phyloP scores from a whole-genome alignment of 2,888 invertebrate species.

The Apantesis nais region DNA sequence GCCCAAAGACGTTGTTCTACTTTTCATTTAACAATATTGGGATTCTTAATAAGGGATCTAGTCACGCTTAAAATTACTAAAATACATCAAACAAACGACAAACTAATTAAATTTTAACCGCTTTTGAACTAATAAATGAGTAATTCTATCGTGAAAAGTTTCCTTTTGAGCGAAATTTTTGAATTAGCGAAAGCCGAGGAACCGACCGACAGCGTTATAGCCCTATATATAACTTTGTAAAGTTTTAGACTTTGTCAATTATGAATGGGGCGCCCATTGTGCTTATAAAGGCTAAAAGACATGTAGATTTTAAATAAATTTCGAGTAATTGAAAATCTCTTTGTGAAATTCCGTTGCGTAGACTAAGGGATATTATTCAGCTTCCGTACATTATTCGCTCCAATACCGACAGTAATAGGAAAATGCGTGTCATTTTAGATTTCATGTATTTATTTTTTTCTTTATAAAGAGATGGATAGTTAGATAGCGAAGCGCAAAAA shows the following conservation, averaged over 20 bases:
- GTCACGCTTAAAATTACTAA: conserved; percentile 27
- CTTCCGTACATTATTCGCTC: background rate
- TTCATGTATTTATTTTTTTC: background rate
- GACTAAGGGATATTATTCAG: background rate
- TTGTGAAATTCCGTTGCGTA: background rate
- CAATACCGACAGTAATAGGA: background rate
- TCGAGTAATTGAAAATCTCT: background rate
- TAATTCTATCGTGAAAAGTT: conserved; percentile 63
- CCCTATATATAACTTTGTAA: conserved; percentile 26
- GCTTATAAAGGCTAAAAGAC: conserved; percentile 5
- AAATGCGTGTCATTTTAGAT: background rate
- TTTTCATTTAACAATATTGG: background rate
- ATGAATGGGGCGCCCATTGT: conserved; percentile 49
- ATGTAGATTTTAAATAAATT: conserved; percentile 13
- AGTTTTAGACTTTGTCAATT: conserved; percentile 66
- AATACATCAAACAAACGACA: conserved; percentile 51
- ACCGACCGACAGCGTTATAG: conserved; percentile 8
- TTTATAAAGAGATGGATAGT: background rate
- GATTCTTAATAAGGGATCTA: background rate
- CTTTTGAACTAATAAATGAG: conserved; percentile 66
- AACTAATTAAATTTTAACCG: conserved; percentile 51
- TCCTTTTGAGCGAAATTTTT: conserved; percentile 52
- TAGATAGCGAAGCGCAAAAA: no score
- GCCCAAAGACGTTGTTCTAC: background rate
- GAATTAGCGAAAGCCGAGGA: conserved; percentile 47